These are phyloP conservation scores for Xenops minutus DNA, from an alignment of 2,797 vertebrate species.

Conservation along the genomic window DNA sequence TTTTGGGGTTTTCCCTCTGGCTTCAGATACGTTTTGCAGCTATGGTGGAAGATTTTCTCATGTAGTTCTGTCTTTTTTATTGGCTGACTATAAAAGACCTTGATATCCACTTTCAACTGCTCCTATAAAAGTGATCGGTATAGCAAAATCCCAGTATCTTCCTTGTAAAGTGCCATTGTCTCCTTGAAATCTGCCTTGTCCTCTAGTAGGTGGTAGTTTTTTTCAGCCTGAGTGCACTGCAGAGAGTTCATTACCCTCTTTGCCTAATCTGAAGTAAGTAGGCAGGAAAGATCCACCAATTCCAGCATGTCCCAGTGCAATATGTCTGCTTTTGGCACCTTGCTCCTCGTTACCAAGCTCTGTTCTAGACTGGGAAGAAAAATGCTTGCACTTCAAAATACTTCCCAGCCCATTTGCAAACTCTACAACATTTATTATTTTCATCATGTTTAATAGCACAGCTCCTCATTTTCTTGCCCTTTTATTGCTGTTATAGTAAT, in stretches of 20 bases:
- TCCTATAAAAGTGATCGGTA: background rate
- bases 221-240: background rate
- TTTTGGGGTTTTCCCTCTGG: accelerated
- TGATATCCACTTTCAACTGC: background rate
- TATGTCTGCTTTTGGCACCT: background rate
- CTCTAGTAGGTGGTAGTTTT: background rate
- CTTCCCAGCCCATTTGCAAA: constrained; percentile 19
- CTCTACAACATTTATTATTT: constrained; percentile 37
- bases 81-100: constrained; percentile 42
- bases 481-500: constrained; percentile 47
- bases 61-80: constrained; percentile 34
- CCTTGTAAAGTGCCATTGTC: background rate
- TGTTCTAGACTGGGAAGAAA: constrained; percentile 24
- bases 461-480: constrained; percentile 34
- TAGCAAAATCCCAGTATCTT: background rate
- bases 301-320: background rate
- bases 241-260: background rate
- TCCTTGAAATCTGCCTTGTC: constrained; percentile 35
- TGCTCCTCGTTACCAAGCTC: background rate
- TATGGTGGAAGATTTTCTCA: background rate
- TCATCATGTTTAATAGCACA: constrained; percentile 47
- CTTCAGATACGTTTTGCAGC: constrained; percentile 1
- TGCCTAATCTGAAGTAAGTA: background rate
- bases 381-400: constrained; percentile 41
- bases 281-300: background rate